These are phyloP conservation scores for Synergus laeviventris DNA, from an alignment of 2,888 invertebrate genomes.

Conservation along the genomic window DNA sequence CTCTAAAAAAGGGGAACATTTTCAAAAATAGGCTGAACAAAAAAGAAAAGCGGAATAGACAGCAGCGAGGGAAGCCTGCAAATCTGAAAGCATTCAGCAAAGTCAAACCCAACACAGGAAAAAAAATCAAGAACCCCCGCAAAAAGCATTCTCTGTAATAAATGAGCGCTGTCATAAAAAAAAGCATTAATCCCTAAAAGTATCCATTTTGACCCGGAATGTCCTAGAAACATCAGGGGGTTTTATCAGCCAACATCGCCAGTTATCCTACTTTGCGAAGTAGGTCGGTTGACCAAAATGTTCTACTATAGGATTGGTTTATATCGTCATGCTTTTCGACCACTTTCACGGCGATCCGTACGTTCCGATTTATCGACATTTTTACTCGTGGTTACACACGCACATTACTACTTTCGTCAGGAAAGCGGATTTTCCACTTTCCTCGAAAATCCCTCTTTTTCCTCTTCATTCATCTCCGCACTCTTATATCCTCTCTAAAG, in stretches of 20 bases:
- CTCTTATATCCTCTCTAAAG: background rate
- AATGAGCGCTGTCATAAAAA: constrained; percentile 24
- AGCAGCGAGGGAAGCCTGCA: background rate
- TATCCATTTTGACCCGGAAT: constrained; percentile 36
- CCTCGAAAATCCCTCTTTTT: constrained; percentile 24
- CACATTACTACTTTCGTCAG: constrained; percentile 25
- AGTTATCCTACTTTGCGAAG: constrained; percentile 28
- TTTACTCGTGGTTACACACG: constrained; percentile 8
- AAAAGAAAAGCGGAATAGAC: background rate
- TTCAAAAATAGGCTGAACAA: background rate
- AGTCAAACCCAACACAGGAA: background rate
- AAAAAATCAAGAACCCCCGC: constrained; percentile 12
- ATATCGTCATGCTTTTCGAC: constrained; percentile 27
- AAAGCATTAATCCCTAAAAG: constrained; percentile 31
- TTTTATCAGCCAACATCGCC: constrained; percentile 27
- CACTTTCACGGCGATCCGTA: constrained; percentile 15
- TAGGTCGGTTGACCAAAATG: constrained; percentile 38
- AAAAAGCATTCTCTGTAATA: constrained; percentile 22
- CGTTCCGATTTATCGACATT: constrained; percentile 25
- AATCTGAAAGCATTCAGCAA: background rate
- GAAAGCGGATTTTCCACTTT: constrained; percentile 21
- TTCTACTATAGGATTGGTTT: constrained; percentile 27
- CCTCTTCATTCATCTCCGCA: background rate
- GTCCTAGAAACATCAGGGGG: constrained; percentile 31
- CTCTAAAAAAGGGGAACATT: background rate